phyloP scores from a whole-genome alignment of 2,113 vertebrate species.

The Calypte anna region DNA sequence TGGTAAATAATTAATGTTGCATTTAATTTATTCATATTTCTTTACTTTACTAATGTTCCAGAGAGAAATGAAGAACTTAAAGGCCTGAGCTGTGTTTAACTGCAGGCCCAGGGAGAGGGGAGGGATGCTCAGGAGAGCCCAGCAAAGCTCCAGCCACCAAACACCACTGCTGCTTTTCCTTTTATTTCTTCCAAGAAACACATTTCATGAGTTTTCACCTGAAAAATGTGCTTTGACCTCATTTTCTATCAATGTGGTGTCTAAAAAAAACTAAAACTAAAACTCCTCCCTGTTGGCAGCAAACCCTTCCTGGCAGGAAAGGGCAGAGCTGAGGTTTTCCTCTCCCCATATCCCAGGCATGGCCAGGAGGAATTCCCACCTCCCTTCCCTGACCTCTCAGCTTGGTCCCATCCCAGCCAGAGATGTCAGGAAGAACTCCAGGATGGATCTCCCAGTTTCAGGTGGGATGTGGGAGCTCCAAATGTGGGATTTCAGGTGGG shows the following conservation, averaged over 20 bases:
- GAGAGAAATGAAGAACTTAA: neutral
- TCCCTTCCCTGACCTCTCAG: neutral
- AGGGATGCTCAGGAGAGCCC: neutral
- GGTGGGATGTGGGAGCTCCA: neutral
- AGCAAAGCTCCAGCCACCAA: neutral
- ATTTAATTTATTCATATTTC: conserved; percentile 67
- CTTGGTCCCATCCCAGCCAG: neutral
- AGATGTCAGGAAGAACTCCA: neutral
- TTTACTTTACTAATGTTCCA: conserved; percentile 60
- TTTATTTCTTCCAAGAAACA: no score
- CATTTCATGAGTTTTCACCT: neutral
- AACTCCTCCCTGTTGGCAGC: neutral
- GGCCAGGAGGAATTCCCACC: neutral
- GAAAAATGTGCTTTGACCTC: neutral
- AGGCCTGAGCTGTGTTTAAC: neutral
- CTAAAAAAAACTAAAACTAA: neutral
- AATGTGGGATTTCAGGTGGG: neutral
- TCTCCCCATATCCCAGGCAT: neutral
- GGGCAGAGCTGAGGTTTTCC: neutral
- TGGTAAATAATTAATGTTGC: conserved; percentile 57
- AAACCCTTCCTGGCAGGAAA: accelerated
- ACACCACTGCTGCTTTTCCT: neutral
- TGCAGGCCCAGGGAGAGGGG: neutral
- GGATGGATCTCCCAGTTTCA: neutral
- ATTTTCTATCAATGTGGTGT: neutral